Percentiles rank a stretch among this genome's conserved stretches.
Evolutionary conservation across 2,888 invertebrate genomes (phyloP).

Genomic region (Petrolisthes cinctipes): DNA sequence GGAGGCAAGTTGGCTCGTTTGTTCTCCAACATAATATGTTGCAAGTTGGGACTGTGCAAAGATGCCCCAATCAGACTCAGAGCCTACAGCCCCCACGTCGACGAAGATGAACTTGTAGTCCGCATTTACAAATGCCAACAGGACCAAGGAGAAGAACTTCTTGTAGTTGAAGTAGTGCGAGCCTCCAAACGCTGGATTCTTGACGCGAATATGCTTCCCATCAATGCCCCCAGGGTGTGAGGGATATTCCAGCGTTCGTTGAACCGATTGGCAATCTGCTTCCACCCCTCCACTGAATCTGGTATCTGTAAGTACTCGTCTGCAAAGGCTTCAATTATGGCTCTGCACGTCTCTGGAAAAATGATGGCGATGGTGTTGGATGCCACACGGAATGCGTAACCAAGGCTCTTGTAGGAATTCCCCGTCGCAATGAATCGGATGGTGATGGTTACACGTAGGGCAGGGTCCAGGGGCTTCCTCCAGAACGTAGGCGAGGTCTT

Average conservation of each 20-base stretch:
- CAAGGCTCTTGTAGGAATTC: conserved; percentile 9
- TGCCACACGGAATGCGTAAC: conserved; percentile 16
- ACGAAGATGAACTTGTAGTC: conserved; percentile 21
- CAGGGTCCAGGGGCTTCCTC: conserved; percentile 12
- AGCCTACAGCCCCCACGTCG: conserved; percentile 19
- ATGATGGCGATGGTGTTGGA: conserved; percentile 26
- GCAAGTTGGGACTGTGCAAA: no score
- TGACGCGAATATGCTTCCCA: background rate
- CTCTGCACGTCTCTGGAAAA: conserved; percentile 10
- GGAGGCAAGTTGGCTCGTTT: background rate
- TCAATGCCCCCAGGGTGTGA: background rate
- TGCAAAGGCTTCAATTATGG: background rate
- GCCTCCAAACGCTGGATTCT: background rate
- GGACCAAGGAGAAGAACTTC: conserved; percentile 12
- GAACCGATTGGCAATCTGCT: conserved; percentile 6
- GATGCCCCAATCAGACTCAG: conserved; percentile 8
- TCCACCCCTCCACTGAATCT: conserved; percentile 8
- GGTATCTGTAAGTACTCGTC: conserved; percentile 11
- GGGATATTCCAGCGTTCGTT: conserved; percentile 8
- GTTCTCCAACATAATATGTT: no score
- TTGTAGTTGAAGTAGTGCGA: conserved; percentile 24
- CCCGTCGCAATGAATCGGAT: background rate
- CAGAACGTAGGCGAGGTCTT: background rate
- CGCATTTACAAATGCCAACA: background rate
- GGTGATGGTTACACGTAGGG: conserved; percentile 12